Percentiles rank a stretch among this genome's conserved stretches.
phyloP scores from a whole-genome alignment of 2,888 invertebrate genomes.

The Cantharis flavilabris region DNA sequence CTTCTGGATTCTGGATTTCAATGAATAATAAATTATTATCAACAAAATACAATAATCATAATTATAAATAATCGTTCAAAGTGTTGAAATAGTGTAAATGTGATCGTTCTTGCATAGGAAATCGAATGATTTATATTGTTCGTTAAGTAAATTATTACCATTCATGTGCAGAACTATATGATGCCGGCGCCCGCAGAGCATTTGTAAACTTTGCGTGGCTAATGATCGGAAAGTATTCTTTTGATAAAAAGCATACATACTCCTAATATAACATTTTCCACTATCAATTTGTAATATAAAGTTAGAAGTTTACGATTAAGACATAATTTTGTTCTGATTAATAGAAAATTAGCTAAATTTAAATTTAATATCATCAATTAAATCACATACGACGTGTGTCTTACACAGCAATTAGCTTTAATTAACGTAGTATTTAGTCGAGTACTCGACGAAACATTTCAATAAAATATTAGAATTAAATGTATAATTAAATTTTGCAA shows the following conservation, averaged over 20 bases:
- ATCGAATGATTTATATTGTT: not conserved
- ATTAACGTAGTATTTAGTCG: not conserved
- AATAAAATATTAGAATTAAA: not conserved
- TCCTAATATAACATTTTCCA: not conserved
- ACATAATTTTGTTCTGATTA: not conserved
- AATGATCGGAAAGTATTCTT: too few species aligned
- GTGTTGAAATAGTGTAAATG: not conserved
- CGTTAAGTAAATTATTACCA: not conserved
- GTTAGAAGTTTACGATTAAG: too few species aligned
- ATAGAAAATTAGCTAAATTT: not conserved
- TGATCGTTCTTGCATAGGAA: not conserved
- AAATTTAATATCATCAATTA: not conserved
- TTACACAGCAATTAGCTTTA: not conserved
- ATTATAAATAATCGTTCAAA: not conserved
- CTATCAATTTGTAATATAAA: not conserved
- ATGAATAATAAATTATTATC: not conserved
- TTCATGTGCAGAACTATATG: too few species aligned
- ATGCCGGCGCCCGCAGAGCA: too few species aligned
- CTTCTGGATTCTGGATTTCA: too few species aligned
- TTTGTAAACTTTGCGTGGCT: too few species aligned
- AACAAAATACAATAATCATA: not conserved
- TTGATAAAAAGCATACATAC: too few species aligned
- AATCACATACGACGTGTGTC: not conserved
- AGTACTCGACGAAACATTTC: not conserved
- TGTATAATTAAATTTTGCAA: not conserved